Conservation (phyloP, 2,888 invertebrate species). For the Peribatodes rhomboidaria region DNA sequence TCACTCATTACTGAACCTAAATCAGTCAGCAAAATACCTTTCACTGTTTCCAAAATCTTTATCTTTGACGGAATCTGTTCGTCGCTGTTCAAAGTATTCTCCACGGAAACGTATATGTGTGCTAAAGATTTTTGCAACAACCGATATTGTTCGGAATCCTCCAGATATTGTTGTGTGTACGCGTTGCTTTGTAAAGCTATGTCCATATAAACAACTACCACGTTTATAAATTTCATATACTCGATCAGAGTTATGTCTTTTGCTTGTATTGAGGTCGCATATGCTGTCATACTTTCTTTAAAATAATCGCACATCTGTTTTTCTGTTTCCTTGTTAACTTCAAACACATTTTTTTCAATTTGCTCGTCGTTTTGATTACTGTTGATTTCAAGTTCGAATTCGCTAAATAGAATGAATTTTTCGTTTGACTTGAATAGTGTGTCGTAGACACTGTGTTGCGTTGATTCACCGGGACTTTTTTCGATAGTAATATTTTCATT, state of each 20-base stretch:
- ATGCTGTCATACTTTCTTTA: constrained; percentile 46
- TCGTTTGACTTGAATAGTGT: constrained; percentile 67
- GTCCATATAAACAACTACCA: constrained; percentile 63
- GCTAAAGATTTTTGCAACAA: constrained; percentile 55
- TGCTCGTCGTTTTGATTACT: constrained; percentile 21
- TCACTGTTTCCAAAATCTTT: constrained; percentile 57
- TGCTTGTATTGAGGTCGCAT: constrained; percentile 4
- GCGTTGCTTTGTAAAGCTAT: constrained; percentile 59
- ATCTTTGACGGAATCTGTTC: constrained; percentile 60
- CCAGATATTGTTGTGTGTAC: constrained; percentile 52
- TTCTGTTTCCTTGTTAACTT: constrained; percentile 57
- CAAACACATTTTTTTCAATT: constrained; percentile 47
- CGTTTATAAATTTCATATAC: constrained; percentile 56
- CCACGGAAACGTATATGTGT: constrained; percentile 57
- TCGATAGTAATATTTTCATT: constrained; percentile 65
- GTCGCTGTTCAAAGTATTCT: constrained; percentile 56
- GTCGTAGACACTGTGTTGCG: constrained; percentile 55
- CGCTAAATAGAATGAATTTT: constrained; percentile 70
- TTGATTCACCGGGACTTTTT: constrained; percentile 15
- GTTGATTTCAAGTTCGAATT: constrained; percentile 66
- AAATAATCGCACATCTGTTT: constrained; percentile 56
- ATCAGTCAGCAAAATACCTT: constrained; percentile 60
- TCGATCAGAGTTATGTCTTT: constrained; percentile 50
- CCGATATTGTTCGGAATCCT: constrained; percentile 51
- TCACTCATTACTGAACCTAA: constrained; percentile 56